A percentile compares a stretch with the other conserved stretches of the same genome.
Evolutionary conservation across 2,888 invertebrate genomes (phyloP).

Genomic region (Chelonus formosanus): DNA sequence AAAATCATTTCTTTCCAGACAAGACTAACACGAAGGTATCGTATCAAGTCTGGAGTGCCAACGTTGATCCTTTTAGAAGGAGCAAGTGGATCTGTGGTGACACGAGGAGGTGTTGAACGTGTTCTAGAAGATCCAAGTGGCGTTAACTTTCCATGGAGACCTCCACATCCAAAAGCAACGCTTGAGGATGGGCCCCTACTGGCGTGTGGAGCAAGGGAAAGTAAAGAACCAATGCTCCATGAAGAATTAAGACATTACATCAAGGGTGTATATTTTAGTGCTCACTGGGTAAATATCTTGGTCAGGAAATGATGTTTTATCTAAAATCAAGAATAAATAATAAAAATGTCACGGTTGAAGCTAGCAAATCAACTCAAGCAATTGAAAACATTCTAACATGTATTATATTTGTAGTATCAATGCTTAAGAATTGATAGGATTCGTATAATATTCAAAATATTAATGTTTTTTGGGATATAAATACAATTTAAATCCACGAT

Average conservation of each 20-base stretch:
- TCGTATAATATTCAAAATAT: too few relatives aligned
- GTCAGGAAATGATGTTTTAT: too few relatives aligned
- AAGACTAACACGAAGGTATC: conserved; percentile 78
- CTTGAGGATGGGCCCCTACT: conserved; percentile 62
- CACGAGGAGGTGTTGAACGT: conserved; percentile 71
- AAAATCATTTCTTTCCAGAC: conserved; percentile 68
- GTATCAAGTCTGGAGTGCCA: conserved; percentile 80
- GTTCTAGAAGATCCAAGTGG: conserved; percentile 77
- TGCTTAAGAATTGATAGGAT: too few relatives aligned
- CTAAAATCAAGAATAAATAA: neutral
- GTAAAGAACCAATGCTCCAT: conserved; percentile 66
- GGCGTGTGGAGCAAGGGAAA: conserved; percentile 58
- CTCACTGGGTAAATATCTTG: conserved; percentile 79
- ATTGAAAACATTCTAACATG: too few relatives aligned
- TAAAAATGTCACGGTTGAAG: too few relatives aligned
- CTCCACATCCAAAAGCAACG: conserved; percentile 67
- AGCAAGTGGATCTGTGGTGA: conserved; percentile 74
- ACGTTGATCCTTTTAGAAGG: conserved; percentile 76
- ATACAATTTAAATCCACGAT: too few relatives aligned
- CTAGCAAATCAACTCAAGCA: too few relatives aligned
- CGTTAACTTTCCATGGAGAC: conserved; percentile 80
- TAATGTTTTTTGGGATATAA: too few relatives aligned
- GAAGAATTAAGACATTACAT: conserved; percentile 72
- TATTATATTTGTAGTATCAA: too few relatives aligned
- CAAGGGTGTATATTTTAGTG: conserved; percentile 86